Percentiles rank a stretch among this genome's conserved stretches.
phyloP scores from a whole-genome alignment of 1,140 invertebrate species.

The Mercenaria mercenaria region DNA sequence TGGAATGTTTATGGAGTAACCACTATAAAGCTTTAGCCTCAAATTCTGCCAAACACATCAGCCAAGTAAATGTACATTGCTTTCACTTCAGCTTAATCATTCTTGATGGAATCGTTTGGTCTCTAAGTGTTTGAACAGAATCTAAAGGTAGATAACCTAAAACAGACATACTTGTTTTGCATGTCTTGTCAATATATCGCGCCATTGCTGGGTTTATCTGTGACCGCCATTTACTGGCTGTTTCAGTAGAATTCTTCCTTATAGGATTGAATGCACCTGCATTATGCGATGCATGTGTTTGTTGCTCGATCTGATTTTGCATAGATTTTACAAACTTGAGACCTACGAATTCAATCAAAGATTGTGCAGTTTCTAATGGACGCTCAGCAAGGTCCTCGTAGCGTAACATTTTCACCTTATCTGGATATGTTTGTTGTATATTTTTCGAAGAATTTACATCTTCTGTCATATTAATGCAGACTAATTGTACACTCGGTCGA shows the following conservation, averaged over 20 bases:
- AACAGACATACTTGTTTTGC: too few relatives aligned
- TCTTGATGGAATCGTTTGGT: too few relatives aligned
- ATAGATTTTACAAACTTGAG: neutral
- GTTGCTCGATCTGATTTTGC: neutral
- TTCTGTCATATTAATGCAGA: neutral
- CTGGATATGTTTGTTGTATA: neutral
- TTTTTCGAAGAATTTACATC: neutral
- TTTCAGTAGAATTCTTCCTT: conserved; percentile 27
- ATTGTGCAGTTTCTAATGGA: neutral
- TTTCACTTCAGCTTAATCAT: too few relatives aligned
- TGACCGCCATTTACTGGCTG: conserved; percentile 22
- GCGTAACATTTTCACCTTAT: conserved; percentile 1
- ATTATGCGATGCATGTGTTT: neutral
- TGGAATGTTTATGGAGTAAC: too few relatives aligned
- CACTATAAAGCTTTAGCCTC: too few relatives aligned
- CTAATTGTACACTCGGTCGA: neutral
- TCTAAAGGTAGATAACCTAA: too few relatives aligned
- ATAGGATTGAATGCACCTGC: neutral
- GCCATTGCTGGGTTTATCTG: too few relatives aligned
- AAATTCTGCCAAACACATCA: too few relatives aligned
- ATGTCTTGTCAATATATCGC: too few relatives aligned
- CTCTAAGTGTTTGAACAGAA: too few relatives aligned
- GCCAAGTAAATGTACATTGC: too few relatives aligned
- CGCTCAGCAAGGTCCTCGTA: conserved; percentile 37
- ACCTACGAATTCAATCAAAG: conserved; percentile 22